phyloP scores from a whole-genome alignment of 1,140 invertebrate species.

The Agraylea sexmaculata region DNA sequence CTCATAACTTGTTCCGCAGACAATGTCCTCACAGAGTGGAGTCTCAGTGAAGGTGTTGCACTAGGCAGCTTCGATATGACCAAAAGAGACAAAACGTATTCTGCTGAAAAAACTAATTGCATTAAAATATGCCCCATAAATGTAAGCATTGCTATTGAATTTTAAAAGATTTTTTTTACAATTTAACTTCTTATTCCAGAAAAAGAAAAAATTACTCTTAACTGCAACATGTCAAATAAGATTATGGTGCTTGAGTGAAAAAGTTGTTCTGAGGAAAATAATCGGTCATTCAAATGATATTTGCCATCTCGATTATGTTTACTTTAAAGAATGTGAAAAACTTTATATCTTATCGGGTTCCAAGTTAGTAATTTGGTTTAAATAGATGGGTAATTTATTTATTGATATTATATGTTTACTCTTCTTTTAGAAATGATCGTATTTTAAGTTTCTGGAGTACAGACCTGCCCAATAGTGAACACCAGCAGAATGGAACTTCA shows the following conservation, averaged over 20 bases:
- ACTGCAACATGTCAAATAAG: constrained; percentile 15
- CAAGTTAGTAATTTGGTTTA: constrained; percentile 10
- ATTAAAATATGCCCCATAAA: constrained; percentile 44
- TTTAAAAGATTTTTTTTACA: no score
- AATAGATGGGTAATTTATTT: not conserved
- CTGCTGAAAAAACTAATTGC: constrained; percentile 45
- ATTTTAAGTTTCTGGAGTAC: constrained; percentile 37
- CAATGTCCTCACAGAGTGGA: constrained; percentile 31
- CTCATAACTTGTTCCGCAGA: constrained; percentile 32
- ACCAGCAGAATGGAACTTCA: no score
- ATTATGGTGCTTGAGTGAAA: constrained; percentile 15
- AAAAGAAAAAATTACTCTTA: constrained; percentile 10
- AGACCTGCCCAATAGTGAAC: constrained; percentile 25
- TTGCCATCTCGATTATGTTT: constrained; percentile 14
- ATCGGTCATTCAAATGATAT: constrained; percentile 13
- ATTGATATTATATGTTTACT: constrained; percentile 3
- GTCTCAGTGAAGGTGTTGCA: constrained; percentile 25
- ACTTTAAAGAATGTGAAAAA: constrained; percentile 8
- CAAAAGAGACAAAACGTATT: constrained; percentile 31
- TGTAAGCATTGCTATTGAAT: constrained; percentile 3
- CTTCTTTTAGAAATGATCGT: constrained; percentile 32
- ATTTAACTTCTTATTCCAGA: constrained; percentile 3
- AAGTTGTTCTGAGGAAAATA: constrained; percentile 12
- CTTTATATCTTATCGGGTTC: constrained; percentile 15
- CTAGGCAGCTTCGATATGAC: constrained; percentile 36